phyloP scores from a whole-genome alignment of 2,888 invertebrate species.

The Lepeophtheirus nordmannii region DNA sequence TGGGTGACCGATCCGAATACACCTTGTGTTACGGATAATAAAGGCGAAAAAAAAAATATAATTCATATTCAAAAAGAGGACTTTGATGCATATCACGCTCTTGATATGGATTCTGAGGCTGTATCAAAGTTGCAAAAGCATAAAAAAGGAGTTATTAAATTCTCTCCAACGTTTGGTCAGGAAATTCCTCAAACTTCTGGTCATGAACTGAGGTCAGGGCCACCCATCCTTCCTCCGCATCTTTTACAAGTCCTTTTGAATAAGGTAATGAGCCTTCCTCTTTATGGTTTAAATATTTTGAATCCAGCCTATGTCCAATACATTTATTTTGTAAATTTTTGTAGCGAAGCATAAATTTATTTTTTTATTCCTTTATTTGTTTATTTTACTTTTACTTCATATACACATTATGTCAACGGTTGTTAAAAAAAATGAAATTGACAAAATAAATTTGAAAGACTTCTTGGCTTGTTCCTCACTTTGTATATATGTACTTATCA shows the following conservation, averaged over 20 bases:
- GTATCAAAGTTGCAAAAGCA: background rate
- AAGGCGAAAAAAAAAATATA: conserved; percentile 21
- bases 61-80: conserved; percentile 59
- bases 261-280: conserved; percentile 52
- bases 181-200: conserved; percentile 26
- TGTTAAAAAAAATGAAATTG: no score
- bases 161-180: conserved; percentile 24
- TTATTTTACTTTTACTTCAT: no score
- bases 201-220: conserved; percentile 45
- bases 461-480: no score
- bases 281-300: background rate
- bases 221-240: conserved; percentile 93
- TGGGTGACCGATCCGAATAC: conserved; percentile 27
- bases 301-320: background rate
- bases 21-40: conserved; percentile 17
- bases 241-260: conserved; percentile 95
- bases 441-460: no score
- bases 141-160: background rate
- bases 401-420: no score
- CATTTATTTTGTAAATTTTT: background rate
- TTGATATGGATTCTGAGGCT: conserved; percentile 67
- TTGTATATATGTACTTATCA: no score
- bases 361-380: no score
- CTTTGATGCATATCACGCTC: conserved; percentile 92
- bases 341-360: no score